Conservation (phyloP, 1,140 invertebrate genomes). For the Chironomus tepperi region DNA sequence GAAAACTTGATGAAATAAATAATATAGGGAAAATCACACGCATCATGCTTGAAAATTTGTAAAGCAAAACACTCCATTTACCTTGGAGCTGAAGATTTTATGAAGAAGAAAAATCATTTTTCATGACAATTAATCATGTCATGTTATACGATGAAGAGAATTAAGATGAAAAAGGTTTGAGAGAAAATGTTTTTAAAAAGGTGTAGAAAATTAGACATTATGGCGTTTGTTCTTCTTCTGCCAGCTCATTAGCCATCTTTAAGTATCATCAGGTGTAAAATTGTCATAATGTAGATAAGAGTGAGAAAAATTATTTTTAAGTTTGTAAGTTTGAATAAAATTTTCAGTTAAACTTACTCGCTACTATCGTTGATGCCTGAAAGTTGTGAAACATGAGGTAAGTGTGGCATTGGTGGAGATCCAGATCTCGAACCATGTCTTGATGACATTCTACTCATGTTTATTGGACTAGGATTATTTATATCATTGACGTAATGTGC, state of each 20-base stretch:
- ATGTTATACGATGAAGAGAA: neutral
- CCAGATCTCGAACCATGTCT: conserved; percentile 36
- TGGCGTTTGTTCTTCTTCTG: conserved; percentile 1
- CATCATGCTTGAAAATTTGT: neutral
- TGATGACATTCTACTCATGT: conserved; percentile 38
- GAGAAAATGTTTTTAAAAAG: too few species aligned
- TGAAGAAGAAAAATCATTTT: neutral
- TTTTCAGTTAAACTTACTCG: conserved; percentile 43
- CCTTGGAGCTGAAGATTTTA: neutral
- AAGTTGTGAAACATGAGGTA: conserved; percentile 46
- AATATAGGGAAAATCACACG: neutral
- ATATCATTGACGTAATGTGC: conserved; percentile 44
- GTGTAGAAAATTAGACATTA: conserved; percentile 17
- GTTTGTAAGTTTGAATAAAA: neutral
- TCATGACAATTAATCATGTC: neutral
- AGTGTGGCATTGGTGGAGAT: conserved; percentile 38
- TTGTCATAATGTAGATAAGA: neutral
- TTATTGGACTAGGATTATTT: conserved; percentile 43
- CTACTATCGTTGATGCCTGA: conserved; percentile 50
- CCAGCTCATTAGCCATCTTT: conserved; percentile 21
- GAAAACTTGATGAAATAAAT: neutral
- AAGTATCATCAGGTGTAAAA: neutral
- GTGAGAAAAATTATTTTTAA: neutral
- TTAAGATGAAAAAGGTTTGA: too few species aligned
- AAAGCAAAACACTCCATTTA: neutral